phyloP scores from a whole-genome alignment of 2,113 vertebrate genomes.

The Acinonyx jubatus region DNA sequence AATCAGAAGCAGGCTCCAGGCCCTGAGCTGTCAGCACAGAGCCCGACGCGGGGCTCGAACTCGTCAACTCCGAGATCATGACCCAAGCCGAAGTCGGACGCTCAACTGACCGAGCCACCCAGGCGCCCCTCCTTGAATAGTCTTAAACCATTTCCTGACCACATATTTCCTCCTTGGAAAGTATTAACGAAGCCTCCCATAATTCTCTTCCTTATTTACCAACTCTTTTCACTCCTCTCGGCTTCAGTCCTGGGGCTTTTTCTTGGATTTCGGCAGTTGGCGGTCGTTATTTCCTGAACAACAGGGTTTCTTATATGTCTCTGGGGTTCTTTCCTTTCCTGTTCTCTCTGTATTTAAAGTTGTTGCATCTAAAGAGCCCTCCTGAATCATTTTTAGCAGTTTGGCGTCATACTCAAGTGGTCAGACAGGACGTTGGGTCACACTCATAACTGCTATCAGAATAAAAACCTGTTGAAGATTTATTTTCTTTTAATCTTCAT shows the following conservation, averaged over 20 bases:
- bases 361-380: not conserved
- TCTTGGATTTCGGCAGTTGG: not conserved
- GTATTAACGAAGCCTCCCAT: not conserved
- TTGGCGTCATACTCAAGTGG: not conserved
- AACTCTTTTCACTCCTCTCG: not conserved
- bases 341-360: not conserved
- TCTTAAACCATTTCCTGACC: conserved; percentile 33
- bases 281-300: not conserved
- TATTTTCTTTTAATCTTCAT: no score
- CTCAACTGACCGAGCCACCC: no score
- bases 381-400: not conserved
- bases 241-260: not conserved
- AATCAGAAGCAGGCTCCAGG: no score
- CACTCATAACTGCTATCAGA: conserved; percentile 2
- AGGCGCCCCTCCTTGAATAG: not conserved
- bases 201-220: not conserved
- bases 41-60: no score
- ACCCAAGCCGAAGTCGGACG: no score
- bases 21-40: no score
- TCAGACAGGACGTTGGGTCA: conserved; percentile 45
- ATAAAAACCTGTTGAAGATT: not conserved
- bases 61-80: no score
- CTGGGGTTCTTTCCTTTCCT: not conserved
- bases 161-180: conserved; percentile 44
- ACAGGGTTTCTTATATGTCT: not conserved